Conservation (phyloP, 2,888 invertebrate species). For the Branchinecta sandiegonensis region DNA sequence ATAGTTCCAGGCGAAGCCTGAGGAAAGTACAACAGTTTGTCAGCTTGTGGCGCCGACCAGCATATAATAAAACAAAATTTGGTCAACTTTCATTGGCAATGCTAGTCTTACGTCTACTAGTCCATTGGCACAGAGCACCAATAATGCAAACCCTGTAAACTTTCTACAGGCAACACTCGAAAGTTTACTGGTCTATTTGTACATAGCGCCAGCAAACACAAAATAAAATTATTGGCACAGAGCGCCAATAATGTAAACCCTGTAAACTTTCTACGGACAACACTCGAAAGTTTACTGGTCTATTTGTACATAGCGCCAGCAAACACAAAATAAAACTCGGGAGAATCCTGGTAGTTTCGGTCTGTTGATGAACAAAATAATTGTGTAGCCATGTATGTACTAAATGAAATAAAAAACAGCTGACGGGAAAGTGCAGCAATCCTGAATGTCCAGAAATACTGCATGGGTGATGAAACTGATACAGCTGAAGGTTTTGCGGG, state of each 20-base stretch:
- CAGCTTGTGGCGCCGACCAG: neutral
- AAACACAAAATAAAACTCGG: slow-evolving; percentile 11
- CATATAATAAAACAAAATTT: neutral
- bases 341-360: neutral
- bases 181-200: neutral
- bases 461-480: neutral
- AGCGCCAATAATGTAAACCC: neutral
- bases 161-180: neutral
- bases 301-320: neutral
- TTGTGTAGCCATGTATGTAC: neutral
- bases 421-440: neutral
- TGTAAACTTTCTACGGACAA: neutral
- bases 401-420: neutral
- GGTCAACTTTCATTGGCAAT: neutral
- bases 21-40: too few relatives aligned
- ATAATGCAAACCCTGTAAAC: neutral
- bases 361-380: too few relatives aligned
- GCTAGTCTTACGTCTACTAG: neutral
- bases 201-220: neutral
- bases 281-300: neutral
- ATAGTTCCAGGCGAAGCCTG: too few relatives aligned
- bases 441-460: neutral
- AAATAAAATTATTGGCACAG: neutral
- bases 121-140: neutral
- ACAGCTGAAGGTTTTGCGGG: too few relatives aligned